A percentile compares a stretch with the other conserved stretches of the same genome.
Evolutionary conservation across 1,140 invertebrate species (phyloP).

Genomic region (Anoplolepis gracilipes): DNA sequence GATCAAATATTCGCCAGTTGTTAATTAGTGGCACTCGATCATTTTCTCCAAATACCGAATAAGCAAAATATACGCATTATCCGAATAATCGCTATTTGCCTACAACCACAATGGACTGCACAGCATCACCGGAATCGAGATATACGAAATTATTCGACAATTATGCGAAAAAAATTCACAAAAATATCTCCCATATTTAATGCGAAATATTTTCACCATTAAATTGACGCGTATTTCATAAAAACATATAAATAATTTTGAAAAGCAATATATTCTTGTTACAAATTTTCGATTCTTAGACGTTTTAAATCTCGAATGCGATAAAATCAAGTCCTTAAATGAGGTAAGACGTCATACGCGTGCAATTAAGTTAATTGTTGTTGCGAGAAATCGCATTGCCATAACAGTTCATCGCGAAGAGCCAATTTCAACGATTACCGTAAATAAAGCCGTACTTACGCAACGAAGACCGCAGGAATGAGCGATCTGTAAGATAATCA

Average conservation of each 20-base stretch:
- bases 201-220: neutral
- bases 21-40: constrained; percentile 67
- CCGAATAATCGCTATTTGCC: constrained; percentile 55
- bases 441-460: constrained; percentile 43
- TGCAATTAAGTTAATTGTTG: constrained; percentile 2
- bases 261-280: neutral
- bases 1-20: constrained; percentile 64
- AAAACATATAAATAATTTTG: neutral
- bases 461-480: constrained; percentile 18
- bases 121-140: neutral
- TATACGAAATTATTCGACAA: neutral
- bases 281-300: neutral
- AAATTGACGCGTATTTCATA: neutral
- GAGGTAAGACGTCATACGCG: neutral
- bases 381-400: neutral
- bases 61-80: constrained; percentile 51
- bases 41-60: constrained; percentile 58
- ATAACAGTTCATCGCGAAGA: neutral
- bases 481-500: constrained; percentile 19
- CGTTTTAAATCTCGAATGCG: neutral
- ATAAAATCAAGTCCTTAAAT: neutral
- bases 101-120: neutral
- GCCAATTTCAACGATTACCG: constrained; percentile 15
- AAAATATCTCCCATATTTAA: constrained; percentile 1
- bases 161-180: neutral